These are phyloP conservation scores for Agonopterix subpropinquella DNA, from an alignment of 2,888 invertebrate species.

Conservation along the genomic window DNA sequence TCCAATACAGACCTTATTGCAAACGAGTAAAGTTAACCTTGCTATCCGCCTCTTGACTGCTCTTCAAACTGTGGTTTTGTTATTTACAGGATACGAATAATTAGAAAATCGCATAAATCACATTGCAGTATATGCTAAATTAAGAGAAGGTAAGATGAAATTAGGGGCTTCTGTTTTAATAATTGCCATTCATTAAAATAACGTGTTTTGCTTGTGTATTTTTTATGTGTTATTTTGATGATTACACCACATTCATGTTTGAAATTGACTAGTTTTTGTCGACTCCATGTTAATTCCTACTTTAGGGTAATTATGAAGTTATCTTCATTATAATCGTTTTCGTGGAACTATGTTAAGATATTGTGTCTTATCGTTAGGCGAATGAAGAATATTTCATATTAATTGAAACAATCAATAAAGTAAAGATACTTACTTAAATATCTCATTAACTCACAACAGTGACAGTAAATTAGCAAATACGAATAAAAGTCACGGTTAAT, in stretches of 20 bases:
- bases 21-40: neutral
- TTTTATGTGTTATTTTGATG: slow-evolving; percentile 14
- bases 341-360: too few relatives aligned
- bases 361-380: too few relatives aligned
- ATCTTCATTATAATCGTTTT: too few relatives aligned
- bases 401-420: too few relatives aligned
- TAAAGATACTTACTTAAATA: too few relatives aligned
- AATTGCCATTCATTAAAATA: neutral
- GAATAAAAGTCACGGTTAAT: too few relatives aligned
- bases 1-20: too few relatives aligned
- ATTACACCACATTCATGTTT: slow-evolving; percentile 30
- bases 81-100: slow-evolving; percentile 60
- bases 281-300: neutral
- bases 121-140: slow-evolving; percentile 62
- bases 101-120: slow-evolving; percentile 67
- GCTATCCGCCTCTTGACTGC: neutral
- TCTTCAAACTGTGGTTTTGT: slow-evolving; percentile 20
- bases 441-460: too few relatives aligned
- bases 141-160: slow-evolving; percentile 37
- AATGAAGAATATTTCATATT: too few relatives aligned
- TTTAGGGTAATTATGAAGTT: too few relatives aligned
- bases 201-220: slow-evolving; percentile 21
- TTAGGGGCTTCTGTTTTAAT: slow-evolving; percentile 54
- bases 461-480: too few relatives aligned
- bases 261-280: slow-evolving; percentile 34